Percentiles rank a stretch among this genome's conserved stretches.
phyloP scores from a whole-genome alignment of 1,140 invertebrate species.

The Bicyclus anynana region DNA sequence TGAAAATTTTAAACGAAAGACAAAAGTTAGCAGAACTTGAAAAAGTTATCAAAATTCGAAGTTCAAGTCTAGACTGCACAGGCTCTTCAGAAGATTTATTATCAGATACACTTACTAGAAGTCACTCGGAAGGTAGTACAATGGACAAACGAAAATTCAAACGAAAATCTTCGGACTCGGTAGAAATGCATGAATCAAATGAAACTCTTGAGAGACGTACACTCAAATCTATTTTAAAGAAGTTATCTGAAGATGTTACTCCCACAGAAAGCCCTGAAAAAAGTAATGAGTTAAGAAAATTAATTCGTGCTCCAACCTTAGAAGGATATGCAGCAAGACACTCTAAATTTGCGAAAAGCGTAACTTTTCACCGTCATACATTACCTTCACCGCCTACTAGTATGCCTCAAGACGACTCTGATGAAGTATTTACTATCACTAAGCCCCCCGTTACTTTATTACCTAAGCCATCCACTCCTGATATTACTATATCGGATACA shows the following conservation, averaged over 20 bases:
- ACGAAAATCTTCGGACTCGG: constrained; percentile 68
- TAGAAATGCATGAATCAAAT: constrained; percentile 84
- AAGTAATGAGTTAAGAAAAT: constrained; percentile 79
- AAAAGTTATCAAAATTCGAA: constrained; percentile 83
- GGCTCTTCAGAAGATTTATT: constrained; percentile 80
- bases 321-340: constrained; percentile 92
- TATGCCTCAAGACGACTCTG: constrained; percentile 54
- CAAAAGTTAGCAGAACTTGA: constrained; percentile 91
- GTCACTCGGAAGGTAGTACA: constrained; percentile 80
- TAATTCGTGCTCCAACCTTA: constrained; percentile 88
- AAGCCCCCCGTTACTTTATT: constrained; percentile 26
- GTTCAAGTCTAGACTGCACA: constrained; percentile 88
- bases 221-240: constrained; percentile 91
- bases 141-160: constrained; percentile 75
- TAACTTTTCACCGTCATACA: constrained; percentile 91
- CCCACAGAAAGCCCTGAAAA: constrained; percentile 64
- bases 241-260: constrained; percentile 82
- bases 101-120: constrained; percentile 80
- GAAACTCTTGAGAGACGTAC: constrained; percentile 89
- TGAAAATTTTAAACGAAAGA: constrained; percentile 92
- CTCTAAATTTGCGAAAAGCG: constrained; percentile 91
- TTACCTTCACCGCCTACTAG: constrained; percentile 86
- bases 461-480: constrained; percentile 30
- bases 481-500: constrained; percentile 20
- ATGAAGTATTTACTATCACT: constrained; percentile 55